Base-by-base conservation (phyloP, 2,888 invertebrate species). In the Napeogenes inachia region DNA sequence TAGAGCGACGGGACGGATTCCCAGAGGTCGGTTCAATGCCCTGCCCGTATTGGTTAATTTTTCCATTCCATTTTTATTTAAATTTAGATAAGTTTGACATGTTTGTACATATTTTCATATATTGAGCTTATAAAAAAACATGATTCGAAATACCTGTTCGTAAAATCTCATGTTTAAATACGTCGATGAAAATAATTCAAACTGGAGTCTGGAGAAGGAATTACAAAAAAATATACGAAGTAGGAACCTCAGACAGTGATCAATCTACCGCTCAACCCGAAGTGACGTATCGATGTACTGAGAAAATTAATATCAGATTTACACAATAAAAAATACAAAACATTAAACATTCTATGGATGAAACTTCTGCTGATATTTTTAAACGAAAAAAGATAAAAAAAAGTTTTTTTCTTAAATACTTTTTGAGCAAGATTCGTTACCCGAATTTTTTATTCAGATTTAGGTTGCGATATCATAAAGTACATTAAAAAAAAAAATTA, bases 211-310 rank as follows among this genome's bases (percentile, higher is more conserved):
- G 6, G 46, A 35, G 3, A 45, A 45, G 30, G 10, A 59, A 42
- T 21, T 56, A 13, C 38, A 4, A 42, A 42, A 56, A 6, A 38
- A 38, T 30, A 38, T 21, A 30, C 12, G 30, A 50, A 42, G 4
- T 12, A 56, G 45, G 42, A 56, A 61, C 21, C 21, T 21, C 21
- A 21, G 21, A 21, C 21, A 21, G 21, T 21, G 84, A 85, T 86
- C 86, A 86, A 86, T 86, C 86, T 86, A 80, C 71, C 86, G 86
- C 85, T 86, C 86, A 85, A 80, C 71, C 72, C 73, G 71, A 72
- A 76, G 78, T 82, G 83, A 83, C 85, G 81, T 80, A 77, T 78
- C 79, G 79, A 75, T 76, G 78, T 82, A 80, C 81, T 77, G 76
- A 75, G 76, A 80, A 59, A 81, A 82, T 58, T 38, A 58, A 50